Evolutionary conservation across 2,797 vertebrate species (phyloP), one percentile per base, ranked within the genome.

Genomic region (Notolepis coatsorum): DNA sequence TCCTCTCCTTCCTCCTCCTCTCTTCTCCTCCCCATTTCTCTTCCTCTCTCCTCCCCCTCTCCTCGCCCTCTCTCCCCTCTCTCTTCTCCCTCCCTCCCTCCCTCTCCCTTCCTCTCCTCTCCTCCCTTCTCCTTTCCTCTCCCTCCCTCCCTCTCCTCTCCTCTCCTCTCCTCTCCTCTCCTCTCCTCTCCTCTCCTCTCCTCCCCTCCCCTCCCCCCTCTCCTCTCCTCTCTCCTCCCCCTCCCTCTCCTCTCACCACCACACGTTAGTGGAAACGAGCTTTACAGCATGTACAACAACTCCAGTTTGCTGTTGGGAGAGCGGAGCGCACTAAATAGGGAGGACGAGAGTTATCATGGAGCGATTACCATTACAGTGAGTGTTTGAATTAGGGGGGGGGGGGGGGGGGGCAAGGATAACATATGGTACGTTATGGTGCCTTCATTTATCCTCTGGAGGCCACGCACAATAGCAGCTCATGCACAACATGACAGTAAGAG

Each of bases 401-500:
- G 35, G 35, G 2, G 35, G 6, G 0, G 12, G 35, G 31, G 68
- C 68, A 47, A 24, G 21, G 53, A 59, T 62, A 77, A 25, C 42
- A 23, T 58, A 65, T 61, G 42, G 42, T 63, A 80, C 81, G 76
- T 59, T 21, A 38, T 12, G 65, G 61, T 78, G 65, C 67, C 62
- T 75, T 75, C 63, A 47, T 75, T 71, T 35, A 9, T 63, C 54
- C 25, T 31, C 25, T 35, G 37, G 41, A 2, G 57, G 17, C 49
- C 63, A 39, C 28, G 3, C 61, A 79, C 80, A 77, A 77, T 49
- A 57, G 31, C 31, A 35, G 65, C 55, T 41, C 58, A 46, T 61
- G 33, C 77, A 74, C 33, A 28, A 77, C 64, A 64, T 83, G 80
- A 81, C 76, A 70, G 75, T 65, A 80, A 77, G 66, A 38, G 45